These are phyloP conservation scores for Cyclophora albipunctata DNA, from an alignment of 2,888 invertebrate genomes.

Conservation along the genomic window DNA sequence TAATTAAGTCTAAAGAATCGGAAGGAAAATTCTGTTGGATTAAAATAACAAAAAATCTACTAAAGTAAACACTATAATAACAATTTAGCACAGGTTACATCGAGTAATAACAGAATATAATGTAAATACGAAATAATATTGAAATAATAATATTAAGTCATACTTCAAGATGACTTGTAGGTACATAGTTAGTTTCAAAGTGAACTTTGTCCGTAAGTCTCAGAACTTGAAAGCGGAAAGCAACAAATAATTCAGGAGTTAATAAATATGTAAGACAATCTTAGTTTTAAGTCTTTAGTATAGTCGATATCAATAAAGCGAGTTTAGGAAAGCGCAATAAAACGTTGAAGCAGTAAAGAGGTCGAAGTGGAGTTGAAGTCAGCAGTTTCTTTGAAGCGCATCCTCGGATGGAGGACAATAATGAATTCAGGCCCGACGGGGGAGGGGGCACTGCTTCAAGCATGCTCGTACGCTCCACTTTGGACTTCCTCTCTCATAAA, in stretches of 20 bases:
- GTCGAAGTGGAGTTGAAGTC: slow-evolving; percentile 46
- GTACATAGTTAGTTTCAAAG: too few species aligned
- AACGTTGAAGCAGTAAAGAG: slow-evolving; percentile 43
- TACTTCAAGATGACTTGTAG: too few species aligned
- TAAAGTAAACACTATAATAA: too few species aligned
- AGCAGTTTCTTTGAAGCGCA: slow-evolving; percentile 70
- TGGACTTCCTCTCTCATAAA: slow-evolving; percentile 64
- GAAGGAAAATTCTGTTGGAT: too few species aligned
- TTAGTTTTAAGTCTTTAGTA: too few species aligned
- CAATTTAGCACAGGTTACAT: too few species aligned
- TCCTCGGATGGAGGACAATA: slow-evolving; percentile 60
- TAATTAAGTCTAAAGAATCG: slow-evolving; percentile 28
- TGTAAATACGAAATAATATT: too few species aligned
- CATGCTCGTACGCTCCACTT: slow-evolving; percentile 60
- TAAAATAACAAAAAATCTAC: too few species aligned
- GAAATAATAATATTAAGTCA: too few species aligned
- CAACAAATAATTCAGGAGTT: slow-evolving; percentile 8
- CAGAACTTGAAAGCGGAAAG: too few species aligned
- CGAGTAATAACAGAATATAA: too few species aligned
- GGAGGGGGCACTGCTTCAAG: slow-evolving; percentile 33
- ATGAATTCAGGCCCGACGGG: slow-evolving; percentile 60
- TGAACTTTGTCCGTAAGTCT: too few species aligned
- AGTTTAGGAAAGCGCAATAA: slow-evolving; percentile 56
- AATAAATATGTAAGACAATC: slow-evolving; percentile 1
- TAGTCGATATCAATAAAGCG: slow-evolving; percentile 39